phyloP scores from a whole-genome alignment of 2,113 vertebrate genomes.

The Eurystomus gularis region DNA sequence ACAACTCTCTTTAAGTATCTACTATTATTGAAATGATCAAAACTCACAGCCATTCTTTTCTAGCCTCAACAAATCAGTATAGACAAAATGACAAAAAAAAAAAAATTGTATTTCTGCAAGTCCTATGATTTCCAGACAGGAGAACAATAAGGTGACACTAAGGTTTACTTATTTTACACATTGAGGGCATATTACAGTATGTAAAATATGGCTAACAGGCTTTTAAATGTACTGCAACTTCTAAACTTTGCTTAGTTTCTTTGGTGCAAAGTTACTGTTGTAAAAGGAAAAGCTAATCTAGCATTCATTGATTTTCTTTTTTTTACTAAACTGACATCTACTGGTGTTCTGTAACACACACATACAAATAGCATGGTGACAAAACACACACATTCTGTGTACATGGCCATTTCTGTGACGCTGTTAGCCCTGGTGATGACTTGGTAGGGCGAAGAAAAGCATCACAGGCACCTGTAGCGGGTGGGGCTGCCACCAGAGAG shows the following conservation, averaged over 20 bases:
- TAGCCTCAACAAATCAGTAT: background rate
- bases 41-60: background rate
- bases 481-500: background rate
- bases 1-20: background rate
- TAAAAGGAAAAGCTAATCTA: background rate
- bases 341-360: background rate
- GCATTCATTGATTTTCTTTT: background rate
- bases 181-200: background rate
- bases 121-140: background rate
- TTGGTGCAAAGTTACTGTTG: background rate
- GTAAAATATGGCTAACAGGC: background rate
- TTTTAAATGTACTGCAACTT: background rate
- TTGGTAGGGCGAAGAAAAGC: background rate
- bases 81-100: background rate
- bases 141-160: background rate
- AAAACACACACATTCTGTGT: background rate
- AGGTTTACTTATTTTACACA: background rate
- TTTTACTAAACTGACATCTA: constrained; percentile 16
- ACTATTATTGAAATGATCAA: background rate
- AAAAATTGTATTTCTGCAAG: background rate
- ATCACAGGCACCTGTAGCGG: accelerated
- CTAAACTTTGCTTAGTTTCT: background rate
- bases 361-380: background rate
- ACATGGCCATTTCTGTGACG: accelerated
- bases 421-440: background rate